A percentile compares a stretch with the other conserved stretches of the same genome.
Evolutionary conservation across 2,797 vertebrate genomes (phyloP).

Genomic region (Adrianichthys oophorus): DNA sequence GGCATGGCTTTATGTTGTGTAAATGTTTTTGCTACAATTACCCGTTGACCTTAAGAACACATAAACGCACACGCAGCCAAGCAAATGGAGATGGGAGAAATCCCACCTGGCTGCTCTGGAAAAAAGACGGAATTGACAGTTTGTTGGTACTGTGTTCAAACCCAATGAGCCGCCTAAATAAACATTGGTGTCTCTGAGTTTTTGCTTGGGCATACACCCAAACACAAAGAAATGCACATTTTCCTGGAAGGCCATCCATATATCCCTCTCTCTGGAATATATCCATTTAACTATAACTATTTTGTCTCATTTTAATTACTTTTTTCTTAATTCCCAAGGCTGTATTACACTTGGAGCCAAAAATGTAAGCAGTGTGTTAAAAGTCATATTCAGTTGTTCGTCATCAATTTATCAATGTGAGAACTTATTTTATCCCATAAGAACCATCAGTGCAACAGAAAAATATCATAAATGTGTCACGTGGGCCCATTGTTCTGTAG

Average conservation of each 20-base stretch:
- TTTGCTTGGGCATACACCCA: slow-evolving; percentile 4
- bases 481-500: too few species aligned
- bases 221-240: neutral
- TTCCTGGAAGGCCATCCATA: neutral
- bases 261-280: too few species aligned
- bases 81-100: slow-evolving; percentile 25
- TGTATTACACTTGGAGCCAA: too few species aligned
- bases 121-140: slow-evolving; percentile 52
- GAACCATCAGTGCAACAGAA: too few species aligned
- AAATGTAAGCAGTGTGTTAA: too few species aligned
- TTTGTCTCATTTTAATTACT: too few species aligned
- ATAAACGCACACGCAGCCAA: slow-evolving; percentile 14
- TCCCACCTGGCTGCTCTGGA: slow-evolving; percentile 45
- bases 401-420: too few species aligned
- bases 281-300: too few species aligned
- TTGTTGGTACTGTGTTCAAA: slow-evolving; percentile 37
- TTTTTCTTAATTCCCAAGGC: too few species aligned
- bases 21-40: slow-evolving; percentile 47
- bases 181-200: slow-evolving; percentile 18
- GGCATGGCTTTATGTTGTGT: slow-evolving; percentile 35
- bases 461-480: too few species aligned
- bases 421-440: too few species aligned
- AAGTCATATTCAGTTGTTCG: too few species aligned
- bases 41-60: slow-evolving; percentile 1
- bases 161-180: slow-evolving; percentile 41